Evolutionary conservation across 2,888 invertebrate genomes (phyloP), one percentile per base, ranked within the genome.

Genomic region (Bombylius discolor): DNA sequence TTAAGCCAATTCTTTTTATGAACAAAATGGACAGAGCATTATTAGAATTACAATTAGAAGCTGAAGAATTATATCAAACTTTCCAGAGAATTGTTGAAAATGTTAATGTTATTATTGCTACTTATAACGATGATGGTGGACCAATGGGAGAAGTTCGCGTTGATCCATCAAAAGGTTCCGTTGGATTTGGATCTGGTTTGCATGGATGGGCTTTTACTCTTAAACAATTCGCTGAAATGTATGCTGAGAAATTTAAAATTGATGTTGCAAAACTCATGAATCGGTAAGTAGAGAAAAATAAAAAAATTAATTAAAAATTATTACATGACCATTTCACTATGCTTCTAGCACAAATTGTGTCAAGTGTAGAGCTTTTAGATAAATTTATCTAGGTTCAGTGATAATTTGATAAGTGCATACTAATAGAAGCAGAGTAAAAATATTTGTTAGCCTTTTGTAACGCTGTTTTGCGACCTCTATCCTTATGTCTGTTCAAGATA

Each of bases 21-120:
- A 99, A 99, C 89, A 99, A 99, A 80, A 98, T 99, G 98, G 99
- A 99, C 81, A 89, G 99, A 66, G 99, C 99, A 64, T 81, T 99
- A 59, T 80, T 99, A 46, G 99, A 99, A 77, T 79, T 99, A 71
- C 98, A 99, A 73, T 78, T 98, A 67, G 97, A 93, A 60, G 84
- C 89, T 62, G 99, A 99, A 77, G 95, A 96, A 72, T 81, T 99
- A 56, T 99, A 93, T 79, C 99, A 99, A 78, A 96, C 93, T 68
- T 99, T 99, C 87, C 96, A 96, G 78, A 90, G 98, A 80, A 98
- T 98, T 71, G 96, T 99, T 67, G 99, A 99, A 78, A 98, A 96
- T 72, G 95, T 99, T 55, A 99, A 99, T 80, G 99, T 99, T 63
- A 99, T 99, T 75, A 98, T 99, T 70, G 96, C 98, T 64, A 99